A percentile compares a stretch with the other conserved stretches of the same genome.
These are phyloP conservation scores for Plebejus melissa DNA, from an alignment of 2,888 invertebrate species.

Conservation along the genomic window DNA sequence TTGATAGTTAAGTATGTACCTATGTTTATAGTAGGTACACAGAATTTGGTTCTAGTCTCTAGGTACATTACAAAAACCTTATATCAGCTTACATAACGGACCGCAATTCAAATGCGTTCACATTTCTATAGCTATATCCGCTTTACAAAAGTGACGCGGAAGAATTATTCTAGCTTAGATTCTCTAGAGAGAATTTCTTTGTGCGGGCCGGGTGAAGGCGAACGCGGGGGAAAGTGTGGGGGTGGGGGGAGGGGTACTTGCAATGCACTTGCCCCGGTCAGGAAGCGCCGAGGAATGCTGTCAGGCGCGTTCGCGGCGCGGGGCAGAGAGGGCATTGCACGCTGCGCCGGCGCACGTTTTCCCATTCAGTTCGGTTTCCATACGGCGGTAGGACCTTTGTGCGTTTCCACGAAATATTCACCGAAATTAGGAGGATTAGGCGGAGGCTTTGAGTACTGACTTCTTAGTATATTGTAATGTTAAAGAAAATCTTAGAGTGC, in stretches of 20 bases:
- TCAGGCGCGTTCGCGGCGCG: slow-evolving; percentile 70
- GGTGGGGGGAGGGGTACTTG: slow-evolving; percentile 59
- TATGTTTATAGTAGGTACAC: too few relatives aligned
- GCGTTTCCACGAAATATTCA: neutral
- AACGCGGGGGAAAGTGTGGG: slow-evolving; percentile 37
- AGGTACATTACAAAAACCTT: neutral
- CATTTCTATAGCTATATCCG: slow-evolving; percentile 1
- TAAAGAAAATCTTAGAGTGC: too few relatives aligned
- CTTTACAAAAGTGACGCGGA: slow-evolving; percentile 20
- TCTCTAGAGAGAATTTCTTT: slow-evolving; percentile 48
- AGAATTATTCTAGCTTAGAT: slow-evolving; percentile 25
- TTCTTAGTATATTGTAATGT: too few relatives aligned
- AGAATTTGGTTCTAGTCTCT: too few relatives aligned
- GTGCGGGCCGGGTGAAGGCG: slow-evolving; percentile 48
- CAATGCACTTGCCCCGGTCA: slow-evolving; percentile 77
- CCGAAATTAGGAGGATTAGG: neutral
- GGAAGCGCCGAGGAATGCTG: slow-evolving; percentile 78
- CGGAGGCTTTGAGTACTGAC: neutral
- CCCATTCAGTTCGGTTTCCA: slow-evolving; percentile 68
- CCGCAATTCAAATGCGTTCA: neutral
- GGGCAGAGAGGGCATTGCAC: slow-evolving; percentile 64
- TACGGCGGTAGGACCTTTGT: slow-evolving; percentile 38
- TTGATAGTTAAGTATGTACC: too few relatives aligned
- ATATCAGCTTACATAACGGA: neutral
- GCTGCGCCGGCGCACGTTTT: slow-evolving; percentile 66